A percentile compares a stretch with the other conserved stretches of the same genome.
Conservation (phyloP, 1,140 invertebrate genomes). For the Brachionus calyciflorus region DNA sequence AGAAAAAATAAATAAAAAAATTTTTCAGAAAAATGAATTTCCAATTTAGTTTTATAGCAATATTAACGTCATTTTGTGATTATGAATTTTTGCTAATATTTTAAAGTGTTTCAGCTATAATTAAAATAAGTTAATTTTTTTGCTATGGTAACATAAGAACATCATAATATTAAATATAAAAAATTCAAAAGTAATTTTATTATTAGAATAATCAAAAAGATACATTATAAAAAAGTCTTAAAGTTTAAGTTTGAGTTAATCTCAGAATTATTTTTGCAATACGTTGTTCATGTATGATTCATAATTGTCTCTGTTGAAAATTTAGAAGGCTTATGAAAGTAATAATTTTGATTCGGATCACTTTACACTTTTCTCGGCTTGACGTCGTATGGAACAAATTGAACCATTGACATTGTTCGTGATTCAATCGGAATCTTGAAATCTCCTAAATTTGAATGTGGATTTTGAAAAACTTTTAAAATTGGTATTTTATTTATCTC, state of each 20-base stretch:
- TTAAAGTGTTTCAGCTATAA: too few relatives aligned
- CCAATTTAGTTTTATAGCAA: background rate
- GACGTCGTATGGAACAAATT: background rate
- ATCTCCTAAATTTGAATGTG: background rate
- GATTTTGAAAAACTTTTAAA: background rate
- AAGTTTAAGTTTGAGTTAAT: too few relatives aligned
- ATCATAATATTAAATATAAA: too few relatives aligned
- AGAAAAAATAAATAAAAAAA: background rate
- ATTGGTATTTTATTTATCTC: conserved; percentile 11
- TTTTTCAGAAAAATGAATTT: background rate
- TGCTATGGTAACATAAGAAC: too few relatives aligned
- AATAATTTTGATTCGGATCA: conserved; percentile 18
- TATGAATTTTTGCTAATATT: too few relatives aligned
- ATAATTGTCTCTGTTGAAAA: background rate
- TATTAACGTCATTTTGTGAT: too few relatives aligned
- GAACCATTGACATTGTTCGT: background rate
- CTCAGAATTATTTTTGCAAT: too few relatives aligned
- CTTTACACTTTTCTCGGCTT: background rate
- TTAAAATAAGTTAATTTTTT: too few relatives aligned
- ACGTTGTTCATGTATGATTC: background rate
- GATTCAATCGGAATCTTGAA: background rate
- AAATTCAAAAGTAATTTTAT: too few relatives aligned
- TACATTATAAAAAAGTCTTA: too few relatives aligned
- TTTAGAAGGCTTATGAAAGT: background rate
- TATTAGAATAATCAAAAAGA: too few relatives aligned